Evolutionary conservation across 2,113 vertebrate species (phyloP).

Genomic region (Pelmatolapia mariae): DNA sequence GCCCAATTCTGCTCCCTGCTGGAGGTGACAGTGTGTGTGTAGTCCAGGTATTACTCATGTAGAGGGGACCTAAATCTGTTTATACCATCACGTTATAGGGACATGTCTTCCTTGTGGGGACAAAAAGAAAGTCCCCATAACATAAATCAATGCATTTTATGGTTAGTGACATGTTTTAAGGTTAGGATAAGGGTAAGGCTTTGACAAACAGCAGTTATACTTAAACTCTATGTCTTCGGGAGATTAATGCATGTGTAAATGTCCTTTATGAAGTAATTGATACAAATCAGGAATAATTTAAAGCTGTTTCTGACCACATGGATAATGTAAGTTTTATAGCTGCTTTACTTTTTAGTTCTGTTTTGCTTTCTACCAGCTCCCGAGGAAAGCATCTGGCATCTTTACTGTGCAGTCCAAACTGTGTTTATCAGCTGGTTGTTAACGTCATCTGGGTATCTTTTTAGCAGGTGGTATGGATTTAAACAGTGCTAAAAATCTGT

Average conservation of each 20-base stretch:
- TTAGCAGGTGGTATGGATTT: background rate
- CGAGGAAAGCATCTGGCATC: background rate
- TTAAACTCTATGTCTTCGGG: background rate
- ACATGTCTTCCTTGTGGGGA: background rate
- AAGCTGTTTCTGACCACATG: background rate
- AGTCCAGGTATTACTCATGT: background rate
- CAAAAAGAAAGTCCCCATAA: background rate
- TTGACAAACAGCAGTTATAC: background rate
- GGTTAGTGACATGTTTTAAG: background rate
- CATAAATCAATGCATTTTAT: background rate
- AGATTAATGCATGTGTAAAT: background rate
- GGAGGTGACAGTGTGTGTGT: constrained; percentile 37
- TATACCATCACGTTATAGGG: background rate
- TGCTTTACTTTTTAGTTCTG: background rate
- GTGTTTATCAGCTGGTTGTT: background rate
- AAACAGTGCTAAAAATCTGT: background rate
- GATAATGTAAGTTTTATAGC: background rate
- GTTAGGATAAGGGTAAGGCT: background rate
- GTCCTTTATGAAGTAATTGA: background rate
- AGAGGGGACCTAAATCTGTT: background rate
- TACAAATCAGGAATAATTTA: background rate
- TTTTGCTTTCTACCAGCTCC: background rate
- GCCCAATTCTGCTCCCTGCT: constrained; percentile 49
- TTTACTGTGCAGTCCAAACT: background rate
- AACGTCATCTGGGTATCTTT: background rate